Evolutionary conservation across 2,797 vertebrate genomes (phyloP).

Genomic region (Anabas testudineus): DNA sequence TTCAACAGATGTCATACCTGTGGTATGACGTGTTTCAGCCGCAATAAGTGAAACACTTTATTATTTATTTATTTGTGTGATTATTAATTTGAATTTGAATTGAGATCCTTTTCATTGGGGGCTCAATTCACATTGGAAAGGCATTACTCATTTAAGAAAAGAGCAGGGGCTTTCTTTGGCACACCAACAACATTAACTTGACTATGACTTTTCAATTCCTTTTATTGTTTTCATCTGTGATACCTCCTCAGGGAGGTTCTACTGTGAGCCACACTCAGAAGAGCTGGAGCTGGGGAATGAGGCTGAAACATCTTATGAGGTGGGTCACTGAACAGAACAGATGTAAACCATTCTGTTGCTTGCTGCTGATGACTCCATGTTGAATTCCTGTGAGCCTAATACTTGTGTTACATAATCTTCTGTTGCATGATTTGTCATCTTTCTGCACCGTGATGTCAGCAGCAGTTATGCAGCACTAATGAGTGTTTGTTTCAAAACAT

Average conservation of each 20-base stretch:
- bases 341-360: constrained; percentile 21
- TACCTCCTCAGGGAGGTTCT: constrained; percentile 82
- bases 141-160: constrained; percentile 51
- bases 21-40: constrained; percentile 28
- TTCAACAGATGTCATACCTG: constrained; percentile 23
- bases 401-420: constrained; percentile 31
- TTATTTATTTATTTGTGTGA: constrained; percentile 53
- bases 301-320: constrained; percentile 58
- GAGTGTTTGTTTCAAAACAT: constrained; percentile 9
- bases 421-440: constrained; percentile 36
- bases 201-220: constrained; percentile 35
- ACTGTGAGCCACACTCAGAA: constrained; percentile 85
- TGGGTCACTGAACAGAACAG: constrained; percentile 60
- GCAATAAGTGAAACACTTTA: constrained; percentile 25
- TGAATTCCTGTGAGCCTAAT: constrained; percentile 12
- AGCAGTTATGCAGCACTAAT: background rate
- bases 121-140: constrained; percentile 20
- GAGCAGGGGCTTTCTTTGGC: constrained; percentile 10
- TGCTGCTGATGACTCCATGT: constrained; percentile 2
- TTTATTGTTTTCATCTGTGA: constrained; percentile 43
- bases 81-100: constrained; percentile 70
- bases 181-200: constrained; percentile 5
- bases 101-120: constrained; percentile 12
- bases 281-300: constrained; percentile 57
- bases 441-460: constrained; percentile 16